Base-by-base conservation (phyloP, 2,888 invertebrate species). In the Stictocephala bisonia region DNA sequence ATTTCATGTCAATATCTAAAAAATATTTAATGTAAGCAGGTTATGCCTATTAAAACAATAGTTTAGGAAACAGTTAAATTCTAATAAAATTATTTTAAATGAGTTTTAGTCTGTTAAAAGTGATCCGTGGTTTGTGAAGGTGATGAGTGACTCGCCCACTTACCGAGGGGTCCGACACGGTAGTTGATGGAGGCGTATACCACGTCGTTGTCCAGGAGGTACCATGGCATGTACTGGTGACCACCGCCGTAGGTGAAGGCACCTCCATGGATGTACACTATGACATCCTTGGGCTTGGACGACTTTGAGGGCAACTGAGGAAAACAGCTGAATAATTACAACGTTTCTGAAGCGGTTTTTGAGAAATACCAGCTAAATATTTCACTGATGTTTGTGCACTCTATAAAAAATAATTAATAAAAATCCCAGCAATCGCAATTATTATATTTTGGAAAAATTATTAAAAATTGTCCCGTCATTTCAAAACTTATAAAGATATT, bases 201-300 rank as follows among this genome's bases (percentile, higher is more conserved):
- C 7, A 82, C 72, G 53, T 80, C 80, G 18, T 78, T 76, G 41
- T 80, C 79, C 18, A 82, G 53, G 7, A 82, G 67, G 53, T 77
- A 80, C 31, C 79, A 77, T 2, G 81, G 80, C 6, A 77, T 77
- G 67, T 77, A 79, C 29, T 74, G 69, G 15, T 74, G 60, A 1
- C 80, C 80, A 40, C 74, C 26, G 7, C 79, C 80, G 24, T 71
- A 79, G 64, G 74, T 78, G 71, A 81, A 81, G 2, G 78, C 79
- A 4, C 81, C 82, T 26, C 81, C 81, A 66, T 81, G 81, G 40
- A 82, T 79, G 69, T 76, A 81, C 4, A 81, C 80, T 68, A 82
- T 75, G 7, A 82, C 82, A 40, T 85, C 84, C 53, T 29, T 27
- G 60, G 60, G 60, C 15, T 56, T 29, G 18, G 7, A 6, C 18